Evolutionary conservation across 1,140 invertebrate species (phyloP).

Genomic region (Drepana arcuata): DNA sequence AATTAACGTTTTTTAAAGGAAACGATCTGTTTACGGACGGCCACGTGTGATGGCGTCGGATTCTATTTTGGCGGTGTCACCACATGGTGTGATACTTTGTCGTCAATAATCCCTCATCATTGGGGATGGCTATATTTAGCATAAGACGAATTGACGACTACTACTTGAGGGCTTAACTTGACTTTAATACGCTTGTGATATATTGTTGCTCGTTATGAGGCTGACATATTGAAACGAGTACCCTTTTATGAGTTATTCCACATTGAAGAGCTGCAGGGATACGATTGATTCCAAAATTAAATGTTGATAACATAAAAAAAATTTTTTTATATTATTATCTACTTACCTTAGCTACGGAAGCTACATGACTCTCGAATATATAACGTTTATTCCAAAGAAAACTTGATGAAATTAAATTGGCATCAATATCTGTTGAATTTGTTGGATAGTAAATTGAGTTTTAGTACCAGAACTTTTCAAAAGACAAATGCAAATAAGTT

Average conservation of each 20-base stretch:
- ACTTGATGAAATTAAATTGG: slow-evolving; percentile 18
- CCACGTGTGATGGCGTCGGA: slow-evolving; percentile 61
- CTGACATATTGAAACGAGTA: slow-evolving; percentile 42
- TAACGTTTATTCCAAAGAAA: no score
- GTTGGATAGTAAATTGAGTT: no score
- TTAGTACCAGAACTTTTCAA: no score
- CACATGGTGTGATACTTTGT: slow-evolving; percentile 64
- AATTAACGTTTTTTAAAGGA: slow-evolving; percentile 70
- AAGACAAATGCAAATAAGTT: no score
- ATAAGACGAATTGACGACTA: slow-evolving; percentile 42
- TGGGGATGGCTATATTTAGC: slow-evolving; percentile 52
- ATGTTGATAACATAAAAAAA: no score
- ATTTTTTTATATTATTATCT: no score
- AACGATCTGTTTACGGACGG: slow-evolving; percentile 62
- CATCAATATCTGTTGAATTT: no score
- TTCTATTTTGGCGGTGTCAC: slow-evolving; percentile 49
- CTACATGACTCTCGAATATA: no score
- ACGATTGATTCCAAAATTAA: no score
- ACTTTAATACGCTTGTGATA: slow-evolving; percentile 58
- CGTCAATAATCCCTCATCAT: slow-evolving; percentile 57
- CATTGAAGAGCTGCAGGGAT: no score
- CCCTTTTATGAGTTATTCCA: slow-evolving; percentile 40
- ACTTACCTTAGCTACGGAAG: no score
- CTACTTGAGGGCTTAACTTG: slow-evolving; percentile 46
- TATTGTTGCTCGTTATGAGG: slow-evolving; percentile 42